Percentiles rank a stretch among this genome's conserved stretches.
These are phyloP conservation scores for Calliopsis andreniformis DNA, from an alignment of 1,140 invertebrate genomes.

Conservation along the genomic window DNA sequence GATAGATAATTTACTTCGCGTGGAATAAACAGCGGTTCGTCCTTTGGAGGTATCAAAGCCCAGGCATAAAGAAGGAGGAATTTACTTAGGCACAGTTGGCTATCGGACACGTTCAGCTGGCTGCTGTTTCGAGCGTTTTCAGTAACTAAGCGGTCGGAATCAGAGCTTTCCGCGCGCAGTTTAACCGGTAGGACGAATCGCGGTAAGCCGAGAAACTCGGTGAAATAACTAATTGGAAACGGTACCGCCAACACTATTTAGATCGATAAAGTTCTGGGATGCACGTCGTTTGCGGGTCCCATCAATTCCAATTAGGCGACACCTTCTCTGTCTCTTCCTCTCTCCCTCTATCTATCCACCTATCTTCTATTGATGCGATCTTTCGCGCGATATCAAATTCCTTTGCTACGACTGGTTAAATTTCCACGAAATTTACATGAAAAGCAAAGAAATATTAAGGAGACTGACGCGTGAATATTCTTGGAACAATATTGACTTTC, in stretches of 20 bases:
- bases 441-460: no score
- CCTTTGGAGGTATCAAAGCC: constrained; percentile 28
- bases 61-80: constrained; percentile 35
- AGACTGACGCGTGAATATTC: no score
- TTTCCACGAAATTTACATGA: no score
- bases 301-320: constrained; percentile 39
- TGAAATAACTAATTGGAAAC: constrained; percentile 66
- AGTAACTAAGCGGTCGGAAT: constrained; percentile 50
- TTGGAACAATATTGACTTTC: no score
- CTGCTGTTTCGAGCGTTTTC: constrained; percentile 56
- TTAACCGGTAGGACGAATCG: constrained; percentile 30
- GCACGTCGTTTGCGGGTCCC: constrained; percentile 10
- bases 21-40: constrained; percentile 8
- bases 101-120: constrained; percentile 37
- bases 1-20: no score
- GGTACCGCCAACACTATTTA: constrained; percentile 52
- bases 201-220: constrained; percentile 61
- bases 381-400: constrained; percentile 15
- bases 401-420: neutral
- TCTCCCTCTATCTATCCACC: neutral
- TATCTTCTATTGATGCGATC: neutral
- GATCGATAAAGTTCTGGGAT: constrained; percentile 60
- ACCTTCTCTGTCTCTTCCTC: no score
- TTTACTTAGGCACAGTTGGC: constrained; percentile 53
- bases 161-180: constrained; percentile 30